Base-by-base conservation (phyloP, 2,113 vertebrate genomes). In the Chrysemys picta region DNA sequence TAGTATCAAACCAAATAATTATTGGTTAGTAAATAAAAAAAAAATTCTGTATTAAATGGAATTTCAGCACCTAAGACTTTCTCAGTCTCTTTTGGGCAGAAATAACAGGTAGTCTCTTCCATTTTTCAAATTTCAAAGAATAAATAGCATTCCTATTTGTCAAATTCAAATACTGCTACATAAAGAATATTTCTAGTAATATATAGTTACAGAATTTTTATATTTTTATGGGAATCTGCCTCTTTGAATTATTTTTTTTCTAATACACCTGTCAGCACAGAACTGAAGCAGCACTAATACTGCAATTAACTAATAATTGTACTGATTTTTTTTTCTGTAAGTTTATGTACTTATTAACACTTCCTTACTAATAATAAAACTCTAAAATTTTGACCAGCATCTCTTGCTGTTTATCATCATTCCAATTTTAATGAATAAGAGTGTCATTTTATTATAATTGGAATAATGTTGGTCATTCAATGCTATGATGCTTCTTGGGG, bases 131-230 rank as follows among this genome's bases (percentile, higher is more conserved):
- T 1, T 31, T 86, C 42, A 62, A 84, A 45, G 8, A 80, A 42
- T 2, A 35, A n/a, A 54, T 78, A 35, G 0, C 6, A 50, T 31
- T 2, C 0, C 0, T 91, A 38, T 75, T 2, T 24, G 14, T 95
- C 1, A 42, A 91, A 88, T 53, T 59, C 16, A 94, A 81, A 24
- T 65, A 38, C 2, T 69, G 6, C 5, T 75, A 57, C 80, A 75
- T 4, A 85, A 54, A 35, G 2, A 82, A 93, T 85, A 12, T 2
- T 47, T 85, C 50, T 45, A 47, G 5, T 65, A 79, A 29, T 72
- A 27, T 42, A 47, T 84, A 1, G 0, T 11, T 87, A 38, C 3
- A 4, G 62, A 16, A 50, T 19, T 78, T 93, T 38, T 86, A 82
- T 85, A 69, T 38, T 21, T 62, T n/a, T 69, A 38, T 69, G 65